Evolutionary conservation across 2,888 invertebrate species (phyloP).

Genomic region (Bruchidius siliquastri): DNA sequence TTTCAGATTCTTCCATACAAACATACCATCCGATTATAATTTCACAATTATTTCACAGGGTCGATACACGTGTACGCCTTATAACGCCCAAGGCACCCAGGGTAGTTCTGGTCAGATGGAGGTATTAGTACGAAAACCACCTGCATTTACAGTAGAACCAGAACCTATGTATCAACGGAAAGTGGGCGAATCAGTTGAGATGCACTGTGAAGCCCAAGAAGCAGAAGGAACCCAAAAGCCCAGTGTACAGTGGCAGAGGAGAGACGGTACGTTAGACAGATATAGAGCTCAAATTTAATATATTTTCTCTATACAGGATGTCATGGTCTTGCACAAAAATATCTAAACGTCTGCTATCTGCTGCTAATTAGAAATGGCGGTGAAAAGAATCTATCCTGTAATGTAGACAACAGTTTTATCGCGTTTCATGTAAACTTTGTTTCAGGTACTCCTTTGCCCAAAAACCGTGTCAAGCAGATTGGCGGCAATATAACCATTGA

Average conservation of each 20-base stretch:
- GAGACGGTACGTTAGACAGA: constrained; percentile 60
- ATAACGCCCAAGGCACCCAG: constrained; percentile 91
- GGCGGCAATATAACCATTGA: constrained; percentile 92
- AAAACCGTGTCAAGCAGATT: constrained; percentile 69
- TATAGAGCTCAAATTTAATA: background rate
- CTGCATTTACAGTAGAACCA: constrained; percentile 85
- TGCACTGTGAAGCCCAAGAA: constrained; percentile 91
- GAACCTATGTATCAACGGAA: constrained; percentile 88
- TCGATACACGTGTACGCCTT: constrained; percentile 90
- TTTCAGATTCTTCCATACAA: too few species aligned
- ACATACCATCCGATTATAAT: too few species aligned
- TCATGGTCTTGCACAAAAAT: too few species aligned
- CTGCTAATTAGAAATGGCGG: too few species aligned
- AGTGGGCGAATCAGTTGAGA: constrained; percentile 83
- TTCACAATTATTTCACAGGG: too few species aligned
- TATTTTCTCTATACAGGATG: background rate
- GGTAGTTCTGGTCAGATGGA: constrained; percentile 74
- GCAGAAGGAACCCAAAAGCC: constrained; percentile 90
- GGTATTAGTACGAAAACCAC: constrained; percentile 88
- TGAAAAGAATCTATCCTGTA: too few species aligned
- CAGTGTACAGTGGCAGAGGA: constrained; percentile 84
- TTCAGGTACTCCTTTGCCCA: constrained; percentile 63
- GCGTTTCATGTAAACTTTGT: background rate
- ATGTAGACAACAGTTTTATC: too few species aligned
- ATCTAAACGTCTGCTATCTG: too few species aligned